Conservation (phyloP, 2,888 invertebrate species). For the Exephanes ischioxanthus region DNA sequence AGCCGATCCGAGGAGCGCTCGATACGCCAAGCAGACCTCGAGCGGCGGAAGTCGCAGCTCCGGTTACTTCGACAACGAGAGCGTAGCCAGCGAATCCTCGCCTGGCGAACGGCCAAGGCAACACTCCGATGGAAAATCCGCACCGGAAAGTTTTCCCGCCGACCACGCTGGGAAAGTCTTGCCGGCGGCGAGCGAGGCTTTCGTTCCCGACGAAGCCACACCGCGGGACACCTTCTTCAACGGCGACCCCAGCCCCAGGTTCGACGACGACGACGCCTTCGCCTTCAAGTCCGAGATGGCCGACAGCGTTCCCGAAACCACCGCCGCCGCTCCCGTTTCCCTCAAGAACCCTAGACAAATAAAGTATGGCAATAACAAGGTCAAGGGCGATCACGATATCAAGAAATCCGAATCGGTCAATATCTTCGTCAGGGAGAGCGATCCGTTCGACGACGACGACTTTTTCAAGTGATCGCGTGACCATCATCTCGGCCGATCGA, state of each 20-base stretch:
- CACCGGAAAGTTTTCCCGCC: slow-evolving; percentile 79
- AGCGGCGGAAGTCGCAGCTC: slow-evolving; percentile 70
- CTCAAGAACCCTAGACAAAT: slow-evolving; percentile 82
- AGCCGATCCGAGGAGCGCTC: slow-evolving; percentile 68
- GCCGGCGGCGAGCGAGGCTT: slow-evolving; percentile 73
- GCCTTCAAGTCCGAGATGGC: slow-evolving; percentile 81
- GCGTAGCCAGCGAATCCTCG: slow-evolving; percentile 84
- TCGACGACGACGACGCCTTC: slow-evolving; percentile 77
- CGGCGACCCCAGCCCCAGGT: slow-evolving; percentile 78
- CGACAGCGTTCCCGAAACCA: slow-evolving; percentile 81
- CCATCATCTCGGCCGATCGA: not conserved
- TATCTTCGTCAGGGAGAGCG: slow-evolving; percentile 94
- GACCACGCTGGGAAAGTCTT: slow-evolving; percentile 70
- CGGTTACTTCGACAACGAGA: slow-evolving; percentile 87
- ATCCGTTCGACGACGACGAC: slow-evolving; percentile 96
- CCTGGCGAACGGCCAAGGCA: slow-evolving; percentile 74
- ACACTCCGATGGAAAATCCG: slow-evolving; percentile 79
- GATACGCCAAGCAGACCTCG: slow-evolving; percentile 36
- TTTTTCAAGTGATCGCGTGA: slow-evolving; percentile 88
- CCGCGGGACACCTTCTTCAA: slow-evolving; percentile 80
- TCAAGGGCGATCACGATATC: slow-evolving; percentile 88
- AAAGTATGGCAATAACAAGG: slow-evolving; percentile 82
- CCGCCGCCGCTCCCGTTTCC: slow-evolving; percentile 73
- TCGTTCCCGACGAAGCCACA: slow-evolving; percentile 75
- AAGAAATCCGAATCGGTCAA: slow-evolving; percentile 96